Evolutionary conservation across 2,797 vertebrate species (phyloP).

Genomic region (Micromesistius poutassou): DNA sequence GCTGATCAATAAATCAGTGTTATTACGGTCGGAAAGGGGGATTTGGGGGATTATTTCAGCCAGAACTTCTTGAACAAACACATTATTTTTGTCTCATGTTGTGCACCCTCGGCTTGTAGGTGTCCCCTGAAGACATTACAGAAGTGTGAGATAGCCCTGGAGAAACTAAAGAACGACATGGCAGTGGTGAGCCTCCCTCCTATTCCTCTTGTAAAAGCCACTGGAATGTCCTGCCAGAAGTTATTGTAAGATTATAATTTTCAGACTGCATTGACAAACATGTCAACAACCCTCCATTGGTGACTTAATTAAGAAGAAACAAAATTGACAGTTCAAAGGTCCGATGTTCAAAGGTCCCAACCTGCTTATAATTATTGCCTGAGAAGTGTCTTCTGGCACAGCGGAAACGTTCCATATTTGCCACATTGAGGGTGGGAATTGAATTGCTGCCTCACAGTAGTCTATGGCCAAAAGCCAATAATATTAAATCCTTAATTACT

Average conservation of each 20-base stretch:
- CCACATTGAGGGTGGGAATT: too few species aligned
- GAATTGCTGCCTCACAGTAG: too few species aligned
- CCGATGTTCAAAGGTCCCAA: background rate
- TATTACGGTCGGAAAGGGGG: too few species aligned
- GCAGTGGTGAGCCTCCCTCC: constrained; percentile 80
- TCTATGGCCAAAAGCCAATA: too few species aligned
- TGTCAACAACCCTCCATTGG: background rate
- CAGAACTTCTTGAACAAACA: background rate
- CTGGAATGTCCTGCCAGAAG: background rate
- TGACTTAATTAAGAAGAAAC: background rate
- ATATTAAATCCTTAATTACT: too few species aligned
- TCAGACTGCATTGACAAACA: background rate
- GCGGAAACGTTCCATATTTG: too few species aligned
- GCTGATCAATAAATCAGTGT: background rate
- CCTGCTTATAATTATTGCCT: too few species aligned
- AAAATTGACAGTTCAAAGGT: background rate
- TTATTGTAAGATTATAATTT: background rate
- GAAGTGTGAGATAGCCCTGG: constrained; percentile 96
- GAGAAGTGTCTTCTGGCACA: too few species aligned
- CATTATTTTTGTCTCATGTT: background rate
- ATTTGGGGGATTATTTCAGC: background rate
- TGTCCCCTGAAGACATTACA: constrained; percentile 94
- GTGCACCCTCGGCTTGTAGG: constrained; percentile 55
- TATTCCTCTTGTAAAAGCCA: background rate
- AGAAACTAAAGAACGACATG: constrained; percentile 98